Evolutionary conservation across 2,797 vertebrate genomes (phyloP), one percentile per base, ranked within the genome.

Genomic region (Helostoma temminkii): DNA sequence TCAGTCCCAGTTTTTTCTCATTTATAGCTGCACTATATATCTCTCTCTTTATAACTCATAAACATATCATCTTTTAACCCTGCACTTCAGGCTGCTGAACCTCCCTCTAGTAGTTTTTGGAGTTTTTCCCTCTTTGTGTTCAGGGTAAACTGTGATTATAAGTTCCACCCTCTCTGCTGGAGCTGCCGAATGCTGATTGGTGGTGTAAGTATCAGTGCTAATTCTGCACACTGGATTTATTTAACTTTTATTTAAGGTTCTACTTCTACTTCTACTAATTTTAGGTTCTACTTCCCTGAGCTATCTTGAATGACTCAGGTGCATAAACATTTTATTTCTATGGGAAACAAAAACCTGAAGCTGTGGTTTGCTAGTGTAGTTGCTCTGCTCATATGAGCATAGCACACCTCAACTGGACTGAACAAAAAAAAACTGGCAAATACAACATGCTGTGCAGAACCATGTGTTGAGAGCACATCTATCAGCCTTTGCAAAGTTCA

Each of bases 161-260:
- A 50, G 22, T 28, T 39, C 57, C 55, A 37, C 10, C 39, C 39
- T 50, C 39, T 28, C 14, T 21, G 19, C 57, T 57, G 0, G 49
- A 37, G 56, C 61, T 46, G 43, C 36, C 24, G 76, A 45, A 15
- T 14, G 54, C 37, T 19, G 36, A 74, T 76, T 75, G 85, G 79
- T 12, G 75, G 68, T 28, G 79, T 28, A 1, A 68, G 46, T 45
- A 1, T 30, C 32, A 1, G 30, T 32, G 16, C 28, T 58, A 46
- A 21, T 1, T 48, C 57, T 73, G 49, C 42, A 56, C 34, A 30
- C 65, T 70, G 7, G 66, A 74, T 70, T 72, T 2, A 46, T 49
- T 58, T 66, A 53, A 53, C 66, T n/a, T n/a, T n/a, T n/a, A n/a
- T n/a, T n/a, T n/a, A n/a, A n/a, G n/a, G n/a, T n/a, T n/a, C n/a